Evolutionary conservation across 2,888 invertebrate genomes (phyloP), one percentile per base, ranked within the genome.

Genomic region (Clitarchus hookeri): DNA sequence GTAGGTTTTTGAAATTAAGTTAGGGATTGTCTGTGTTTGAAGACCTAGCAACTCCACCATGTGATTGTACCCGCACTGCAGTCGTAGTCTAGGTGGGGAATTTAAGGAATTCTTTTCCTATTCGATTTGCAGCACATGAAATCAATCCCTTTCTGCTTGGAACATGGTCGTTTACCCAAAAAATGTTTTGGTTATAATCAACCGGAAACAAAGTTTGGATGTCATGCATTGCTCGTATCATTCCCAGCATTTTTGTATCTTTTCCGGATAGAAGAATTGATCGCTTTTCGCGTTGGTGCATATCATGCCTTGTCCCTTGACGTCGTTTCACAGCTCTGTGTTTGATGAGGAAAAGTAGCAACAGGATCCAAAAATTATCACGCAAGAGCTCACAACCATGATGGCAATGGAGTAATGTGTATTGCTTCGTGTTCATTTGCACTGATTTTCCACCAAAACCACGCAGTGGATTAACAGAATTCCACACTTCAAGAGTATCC

Each of bases 21-120:
- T 65, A 23, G 65, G 65, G 65, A 65, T 65, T 65, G 65, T 65
- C 65, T 65, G 65, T 65, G n/a, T 65, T 65, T n/a, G 65, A 23
- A 65, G 65, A 65, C 65, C 19, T n/a, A 12, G 65, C 65, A 65
- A 65, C 65, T 65, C 65, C 65, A 23, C 16, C 65, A n/a, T 2
- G 8, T 65, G 65, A 65, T 65, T 65, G 65, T 65, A 65, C 8
- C 65, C 65, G 65, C 65, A 65, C 65, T 65, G 65, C n/a, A 65
- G 65, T 65, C 65, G n/a, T 65, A 65, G 65, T 65, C 23, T 65
- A n/a, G 2, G 19, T 65, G 65, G 65, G 65, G 11, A 65, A 65
- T 11, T n/a, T 65, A n/a, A 65, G 16, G 8, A n/a, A 65, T 19
- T 65, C 16, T 9, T 65, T 65, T 23, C 16, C 65, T 2, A 65